Evolutionary conservation across 2,888 invertebrate species (phyloP), one percentile per base, ranked within the genome.

Genomic region (Germaria angustata): DNA sequence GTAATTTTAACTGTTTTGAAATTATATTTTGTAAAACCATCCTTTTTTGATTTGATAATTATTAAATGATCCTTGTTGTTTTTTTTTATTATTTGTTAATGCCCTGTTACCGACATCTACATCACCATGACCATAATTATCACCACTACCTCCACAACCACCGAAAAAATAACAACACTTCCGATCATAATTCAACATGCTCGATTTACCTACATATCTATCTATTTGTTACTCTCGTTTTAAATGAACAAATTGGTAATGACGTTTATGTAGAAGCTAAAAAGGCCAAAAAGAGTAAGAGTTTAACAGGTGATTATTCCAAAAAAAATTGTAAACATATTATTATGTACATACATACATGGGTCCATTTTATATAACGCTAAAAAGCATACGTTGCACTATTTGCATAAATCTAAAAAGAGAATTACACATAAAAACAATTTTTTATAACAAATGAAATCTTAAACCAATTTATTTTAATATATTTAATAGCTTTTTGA

Each of bases 231-330:
- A 77, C 53, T 46, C 34, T 73, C 68, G 51, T 68, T 66, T 73
- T 55, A 36, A 46, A 59, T 49, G 20, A 73, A 73, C 46, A 68
- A 61, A 73, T 68, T 80, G 72, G 72, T 73, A 73, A 68, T 69
- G 73, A 68, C 59, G 78, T 20, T 65, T 65, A 46, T 71, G 90
- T 93, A 97, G 97, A 97, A 95, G 96, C 96, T 94, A 97, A 97
- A 96, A 97, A 97, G 95, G 96, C 96, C 94, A 95, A 95, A 94
- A 95, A 95, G 94, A 96, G 96, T 94, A 97, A 96, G 94, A 96
- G 96, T 92, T 92, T 95, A 92, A 93, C 96, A 94, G 96, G 96
- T 96, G 95, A 96, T 72, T 79, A 79, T 79, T 71, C 71, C 49
- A 57, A 46, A 41, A 63, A 59, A 59, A 36, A 53, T 28, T 13